A percentile compares a stretch with the other conserved stretches of the same genome.
These are phyloP conservation scores for Pachypeltis micranthus DNA, from an alignment of 1,140 invertebrate genomes.

Conservation along the genomic window DNA sequence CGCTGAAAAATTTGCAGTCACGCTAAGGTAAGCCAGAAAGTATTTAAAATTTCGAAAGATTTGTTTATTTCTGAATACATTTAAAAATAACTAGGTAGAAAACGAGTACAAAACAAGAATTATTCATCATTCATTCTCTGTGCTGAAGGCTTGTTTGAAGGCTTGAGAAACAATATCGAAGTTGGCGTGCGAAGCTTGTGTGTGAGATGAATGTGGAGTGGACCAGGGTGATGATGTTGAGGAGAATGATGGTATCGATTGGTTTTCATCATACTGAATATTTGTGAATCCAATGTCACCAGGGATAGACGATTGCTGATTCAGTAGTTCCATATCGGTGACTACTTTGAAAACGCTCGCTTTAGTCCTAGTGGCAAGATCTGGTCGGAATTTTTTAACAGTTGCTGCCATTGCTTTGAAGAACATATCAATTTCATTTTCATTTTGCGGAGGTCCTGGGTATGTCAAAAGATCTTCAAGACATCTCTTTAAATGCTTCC, in stretches of 20 bases:
- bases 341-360: conserved; percentile 1
- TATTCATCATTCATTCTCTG: no score
- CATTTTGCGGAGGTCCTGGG: neutral
- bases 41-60: no score
- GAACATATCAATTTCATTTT: conserved; percentile 1
- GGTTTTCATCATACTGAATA: no score
- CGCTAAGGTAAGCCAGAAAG: no score
- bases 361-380: neutral
- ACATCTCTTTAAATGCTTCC: neutral
- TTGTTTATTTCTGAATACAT: no score
- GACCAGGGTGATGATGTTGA: neutral
- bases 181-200: no score
- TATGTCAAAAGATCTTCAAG: neutral
- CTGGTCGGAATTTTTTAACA: neutral
- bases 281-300: neutral
- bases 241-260: no score
- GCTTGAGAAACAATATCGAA: no score
- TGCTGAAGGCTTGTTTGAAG: no score
- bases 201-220: neutral
- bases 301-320: neutral
- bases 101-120: no score
- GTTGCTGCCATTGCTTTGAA: conserved; percentile 3
- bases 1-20: no score
- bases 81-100: no score
- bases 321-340: conserved; percentile 1